Evolutionary conservation across 2,888 invertebrate genomes (phyloP).

Genomic region (Cyrtodaria siliqua): DNA sequence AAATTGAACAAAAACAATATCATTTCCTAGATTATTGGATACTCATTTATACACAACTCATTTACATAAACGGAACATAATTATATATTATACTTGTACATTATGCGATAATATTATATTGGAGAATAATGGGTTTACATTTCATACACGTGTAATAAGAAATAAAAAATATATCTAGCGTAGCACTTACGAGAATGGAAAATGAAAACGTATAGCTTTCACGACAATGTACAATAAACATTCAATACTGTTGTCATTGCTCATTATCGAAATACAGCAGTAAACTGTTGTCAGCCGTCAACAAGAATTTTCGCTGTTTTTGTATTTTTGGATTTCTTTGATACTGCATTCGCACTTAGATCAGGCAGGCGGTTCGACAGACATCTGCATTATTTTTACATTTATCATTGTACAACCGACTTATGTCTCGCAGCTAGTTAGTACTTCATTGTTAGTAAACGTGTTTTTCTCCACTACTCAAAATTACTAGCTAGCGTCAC

Average conservation of each 20-base stretch:
- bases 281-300: no score
- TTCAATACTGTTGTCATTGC: background rate
- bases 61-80: background rate
- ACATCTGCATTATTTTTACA: background rate
- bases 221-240: slow-evolving; percentile 4
- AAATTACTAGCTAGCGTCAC: no score
- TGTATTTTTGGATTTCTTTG: no score
- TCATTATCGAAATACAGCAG: no score
- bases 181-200: slow-evolving; percentile 41
- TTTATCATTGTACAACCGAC: background rate
- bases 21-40: background rate
- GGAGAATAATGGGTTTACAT: no score
- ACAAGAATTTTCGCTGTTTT: no score
- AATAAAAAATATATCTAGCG: slow-evolving; percentile 39
- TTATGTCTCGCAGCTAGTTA: no score
- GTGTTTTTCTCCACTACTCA: no score
- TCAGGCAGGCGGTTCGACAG: no score
- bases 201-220: slow-evolving; percentile 3
- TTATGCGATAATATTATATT: no score
- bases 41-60: background rate
- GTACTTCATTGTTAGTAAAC: background rate
- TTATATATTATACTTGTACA: background rate
- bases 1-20: background rate
- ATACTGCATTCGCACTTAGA: no score
- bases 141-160: background rate